Evolutionary conservation across 2,888 invertebrate genomes (phyloP), one percentile per base, ranked within the genome.

Genomic region (Eucriotettix oculatus): DNA sequence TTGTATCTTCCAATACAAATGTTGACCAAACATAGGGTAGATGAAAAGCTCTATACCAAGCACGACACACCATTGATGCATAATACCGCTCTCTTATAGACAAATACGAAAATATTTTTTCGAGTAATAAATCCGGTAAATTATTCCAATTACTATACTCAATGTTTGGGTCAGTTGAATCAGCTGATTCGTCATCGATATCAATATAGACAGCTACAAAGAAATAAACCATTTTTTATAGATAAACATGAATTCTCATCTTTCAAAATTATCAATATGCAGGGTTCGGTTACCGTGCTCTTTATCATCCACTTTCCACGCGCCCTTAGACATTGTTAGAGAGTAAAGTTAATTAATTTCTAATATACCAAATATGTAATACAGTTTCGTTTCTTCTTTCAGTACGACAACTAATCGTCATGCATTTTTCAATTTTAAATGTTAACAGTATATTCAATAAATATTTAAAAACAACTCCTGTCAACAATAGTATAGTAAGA

Each of bases 21-120:
- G 79, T 80, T 10, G 81, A 76, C 90, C 90, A 91, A n/a, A 86
- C 82, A 44, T 78, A 78, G 16, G 85, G 85, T 41, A 87, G 76
- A 68, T 86, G 79, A 70, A 90, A 89, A 9, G 83, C 84, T 55
- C 78, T 72, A 66, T 84, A 77, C 87, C 87, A 87, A 16, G 76
- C 74, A 63, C 68, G 72, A 64, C 84, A 82, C 43, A 86, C 87
- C 68, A 84, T 74, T 58, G 89, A 87, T 0, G 87, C 85, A 66
- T 83, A 82, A 68, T 88, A 88, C 41, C 86, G 79, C 66, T 89
- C 81, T 55, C 80, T 78, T 52, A 86, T 81, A 0, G 77, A 76
- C 54, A 90, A 74, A 67, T 84, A 79, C 0, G 82, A 74, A 69
- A 86, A 89, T 60, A 90, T 79, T 43, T 68, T 77, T 70, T 89